phyloP scores from a whole-genome alignment of 2,797 vertebrate genomes.

The Pseudocheirus occidentalis region DNA sequence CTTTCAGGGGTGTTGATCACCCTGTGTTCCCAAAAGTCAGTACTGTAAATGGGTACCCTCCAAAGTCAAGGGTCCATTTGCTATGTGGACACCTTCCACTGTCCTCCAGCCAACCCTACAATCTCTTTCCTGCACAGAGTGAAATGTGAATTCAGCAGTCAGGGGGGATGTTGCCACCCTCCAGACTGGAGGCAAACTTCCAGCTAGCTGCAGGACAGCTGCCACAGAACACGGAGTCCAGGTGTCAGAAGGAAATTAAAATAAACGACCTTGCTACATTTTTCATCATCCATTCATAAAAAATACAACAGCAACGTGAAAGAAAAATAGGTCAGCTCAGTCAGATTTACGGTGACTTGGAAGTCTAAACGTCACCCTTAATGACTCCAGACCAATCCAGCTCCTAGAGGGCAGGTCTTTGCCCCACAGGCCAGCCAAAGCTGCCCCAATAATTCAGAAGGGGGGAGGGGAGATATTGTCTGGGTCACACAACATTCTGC shows the following conservation, averaged over 20 bases:
- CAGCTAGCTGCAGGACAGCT: background rate
- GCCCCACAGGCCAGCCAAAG: background rate
- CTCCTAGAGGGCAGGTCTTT: conserved; percentile 22
- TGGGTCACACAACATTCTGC: background rate
- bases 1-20: background rate
- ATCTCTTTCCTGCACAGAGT: background rate
- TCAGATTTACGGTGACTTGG: conserved; percentile 48
- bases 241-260: conserved; percentile 68
- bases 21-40: background rate
- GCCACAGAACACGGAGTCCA: background rate
- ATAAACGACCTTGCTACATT: conserved; percentile 50
- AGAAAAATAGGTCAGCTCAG: conserved; percentile 67
- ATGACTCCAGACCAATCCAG: conserved; percentile 32
- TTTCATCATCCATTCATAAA: conserved; percentile 74
- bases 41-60: background rate
- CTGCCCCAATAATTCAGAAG: conserved; percentile 22
- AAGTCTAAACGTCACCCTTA: conserved; percentile 31
- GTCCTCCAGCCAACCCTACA: no score
- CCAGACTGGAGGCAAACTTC: background rate
- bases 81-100: background rate
- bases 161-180: background rate
- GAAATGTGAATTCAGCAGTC: background rate
- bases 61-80: background rate
- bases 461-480: background rate
- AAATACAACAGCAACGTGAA: conserved; percentile 54